A percentile compares a stretch with the other conserved stretches of the same genome.
These are phyloP conservation scores for Schizopygopsis pylzovi DNA, from an alignment of 2,797 vertebrate genomes.

Conservation along the genomic window DNA sequence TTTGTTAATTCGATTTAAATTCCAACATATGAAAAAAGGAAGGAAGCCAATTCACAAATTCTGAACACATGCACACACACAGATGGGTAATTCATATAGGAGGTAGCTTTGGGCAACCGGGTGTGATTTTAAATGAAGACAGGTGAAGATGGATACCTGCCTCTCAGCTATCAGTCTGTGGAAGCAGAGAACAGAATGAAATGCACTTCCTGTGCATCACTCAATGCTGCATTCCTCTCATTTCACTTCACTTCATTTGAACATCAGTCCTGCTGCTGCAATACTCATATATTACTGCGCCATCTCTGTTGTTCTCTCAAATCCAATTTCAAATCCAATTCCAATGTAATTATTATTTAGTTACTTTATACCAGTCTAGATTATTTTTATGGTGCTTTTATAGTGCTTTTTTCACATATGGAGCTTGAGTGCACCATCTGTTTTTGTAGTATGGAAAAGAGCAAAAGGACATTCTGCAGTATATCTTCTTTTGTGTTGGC, in stretches of 20 bases:
- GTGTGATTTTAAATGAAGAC: neutral
- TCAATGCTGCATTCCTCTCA: slow-evolving; percentile 4
- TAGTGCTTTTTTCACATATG: neutral
- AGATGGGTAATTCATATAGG: neutral
- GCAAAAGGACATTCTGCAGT: neutral
- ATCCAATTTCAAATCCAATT: slow-evolving; percentile 11
- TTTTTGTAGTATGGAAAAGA: slow-evolving; percentile 14
- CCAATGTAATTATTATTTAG: neutral
- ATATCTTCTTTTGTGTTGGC: neutral
- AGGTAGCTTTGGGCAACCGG: neutral
- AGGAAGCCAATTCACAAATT: neutral
- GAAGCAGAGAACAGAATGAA: neutral
- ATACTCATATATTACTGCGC: slow-evolving; percentile 2
- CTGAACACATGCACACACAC: neutral
- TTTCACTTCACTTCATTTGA: slow-evolving; percentile 19
- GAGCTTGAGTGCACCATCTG: slow-evolving; percentile 3
- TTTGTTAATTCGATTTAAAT: neutral
- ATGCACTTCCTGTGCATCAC: neutral
- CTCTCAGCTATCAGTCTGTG: slow-evolving; percentile 13
- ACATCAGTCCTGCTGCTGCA: neutral
- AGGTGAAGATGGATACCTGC: slow-evolving; percentile 19
- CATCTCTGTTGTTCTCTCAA: neutral
- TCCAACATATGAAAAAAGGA: neutral
- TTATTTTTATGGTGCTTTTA: slow-evolving; percentile 3
- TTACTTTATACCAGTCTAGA: neutral